Percentiles rank a stretch among this genome's conserved stretches.
These are phyloP conservation scores for Sesamia inferens DNA, from an alignment of 2,888 invertebrate species.

Conservation along the genomic window DNA sequence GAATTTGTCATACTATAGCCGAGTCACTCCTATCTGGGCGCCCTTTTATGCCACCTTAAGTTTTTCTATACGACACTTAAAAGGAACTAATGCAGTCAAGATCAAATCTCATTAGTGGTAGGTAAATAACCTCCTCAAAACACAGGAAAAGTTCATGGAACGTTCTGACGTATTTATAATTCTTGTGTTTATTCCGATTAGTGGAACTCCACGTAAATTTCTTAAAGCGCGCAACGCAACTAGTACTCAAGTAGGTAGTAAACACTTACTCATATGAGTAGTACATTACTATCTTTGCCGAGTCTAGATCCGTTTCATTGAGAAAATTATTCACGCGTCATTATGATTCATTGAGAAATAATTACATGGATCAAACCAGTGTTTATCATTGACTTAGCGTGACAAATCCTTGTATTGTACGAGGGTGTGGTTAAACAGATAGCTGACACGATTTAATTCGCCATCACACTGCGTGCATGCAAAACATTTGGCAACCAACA, in stretches of 20 bases:
- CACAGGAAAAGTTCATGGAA: slow-evolving; percentile 37
- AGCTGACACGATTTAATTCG: not conserved
- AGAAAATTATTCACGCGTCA: slow-evolving; percentile 44
- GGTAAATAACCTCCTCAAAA: slow-evolving; percentile 43
- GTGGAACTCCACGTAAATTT: slow-evolving; percentile 28
- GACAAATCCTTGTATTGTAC: slow-evolving; percentile 2
- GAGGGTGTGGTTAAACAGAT: not conserved
- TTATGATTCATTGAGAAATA: slow-evolving; percentile 54
- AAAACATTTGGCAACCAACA: slow-evolving; percentile 7
- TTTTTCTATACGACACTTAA: not conserved
- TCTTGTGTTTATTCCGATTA: slow-evolving; percentile 39
- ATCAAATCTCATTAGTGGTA: slow-evolving; percentile 13
- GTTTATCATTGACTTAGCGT: slow-evolving; percentile 35
- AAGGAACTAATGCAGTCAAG: slow-evolving; percentile 8
- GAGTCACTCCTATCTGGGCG: not conserved
- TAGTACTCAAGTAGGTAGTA: slow-evolving; percentile 37
- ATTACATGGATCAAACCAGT: slow-evolving; percentile 46
- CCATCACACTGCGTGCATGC: not conserved
- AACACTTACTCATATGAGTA: slow-evolving; percentile 47
- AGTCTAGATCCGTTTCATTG: slow-evolving; percentile 51
- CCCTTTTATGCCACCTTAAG: not conserved
- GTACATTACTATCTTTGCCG: slow-evolving; percentile 33
- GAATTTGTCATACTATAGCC: not conserved
- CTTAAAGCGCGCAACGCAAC: slow-evolving; percentile 24
- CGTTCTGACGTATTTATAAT: slow-evolving; percentile 37